These are phyloP conservation scores for Meghimatium bilineatum DNA, from an alignment of 2,888 invertebrate genomes.

Conservation along the genomic window DNA sequence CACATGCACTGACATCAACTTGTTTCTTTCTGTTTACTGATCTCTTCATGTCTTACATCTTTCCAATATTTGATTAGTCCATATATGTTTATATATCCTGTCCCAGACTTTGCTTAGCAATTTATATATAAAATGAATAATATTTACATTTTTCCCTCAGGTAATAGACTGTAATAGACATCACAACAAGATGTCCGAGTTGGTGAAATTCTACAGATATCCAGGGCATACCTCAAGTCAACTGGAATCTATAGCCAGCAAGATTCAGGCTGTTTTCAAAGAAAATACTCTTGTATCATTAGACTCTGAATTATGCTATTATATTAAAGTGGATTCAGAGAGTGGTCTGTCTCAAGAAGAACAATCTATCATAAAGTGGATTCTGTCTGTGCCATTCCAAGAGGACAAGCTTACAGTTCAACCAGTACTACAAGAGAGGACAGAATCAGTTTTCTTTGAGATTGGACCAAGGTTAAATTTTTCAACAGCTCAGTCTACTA, in stretches of 20 bases:
- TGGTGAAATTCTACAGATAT: conserved; percentile 45
- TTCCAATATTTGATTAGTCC: too few relatives aligned
- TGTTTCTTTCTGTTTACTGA: too few relatives aligned
- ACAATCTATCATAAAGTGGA: conserved; percentile 83
- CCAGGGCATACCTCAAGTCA: conserved; percentile 57
- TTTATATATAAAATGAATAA: too few relatives aligned
- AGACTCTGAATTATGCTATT: conserved; percentile 63
- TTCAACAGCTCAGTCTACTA: conserved; percentile 96
- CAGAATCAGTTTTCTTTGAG: conserved; percentile 83
- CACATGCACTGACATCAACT: too few relatives aligned
- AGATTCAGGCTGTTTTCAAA: conserved; percentile 52
- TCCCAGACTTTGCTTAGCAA: too few relatives aligned
- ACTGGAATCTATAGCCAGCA: conserved; percentile 52
- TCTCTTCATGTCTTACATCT: too few relatives aligned
- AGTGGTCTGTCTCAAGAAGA: conserved; percentile 81
- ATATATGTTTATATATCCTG: too few relatives aligned
- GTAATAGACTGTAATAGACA: too few relatives aligned
- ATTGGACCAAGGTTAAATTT: conserved; percentile 91
- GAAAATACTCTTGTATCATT: conserved; percentile 49
- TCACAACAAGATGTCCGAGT: conserved; percentile 38
- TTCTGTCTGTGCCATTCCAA: conserved; percentile 83
- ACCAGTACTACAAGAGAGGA: conserved; percentile 50
- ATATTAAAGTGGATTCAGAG: conserved; percentile 53
- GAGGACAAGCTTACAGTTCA: conserved; percentile 58
- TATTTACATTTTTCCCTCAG: too few relatives aligned